A percentile compares a stretch with the other conserved stretches of the same genome.
phyloP scores from a whole-genome alignment of 2,113 vertebrate genomes.

The Steatornis caripensis region DNA sequence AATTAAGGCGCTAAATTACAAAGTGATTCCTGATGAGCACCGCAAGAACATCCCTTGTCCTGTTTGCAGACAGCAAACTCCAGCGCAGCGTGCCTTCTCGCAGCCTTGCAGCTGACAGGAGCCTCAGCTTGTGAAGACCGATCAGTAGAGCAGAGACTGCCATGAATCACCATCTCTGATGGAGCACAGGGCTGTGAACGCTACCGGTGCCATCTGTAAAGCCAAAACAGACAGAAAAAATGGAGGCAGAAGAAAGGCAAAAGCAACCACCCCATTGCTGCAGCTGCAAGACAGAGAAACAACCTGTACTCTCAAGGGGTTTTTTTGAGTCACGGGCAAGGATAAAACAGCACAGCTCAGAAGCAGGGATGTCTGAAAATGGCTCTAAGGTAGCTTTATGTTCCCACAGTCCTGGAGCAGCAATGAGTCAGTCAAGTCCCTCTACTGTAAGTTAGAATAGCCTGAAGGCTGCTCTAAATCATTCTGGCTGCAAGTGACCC shows the following conservation, averaged over 20 bases:
- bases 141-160: not conserved
- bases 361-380: conserved; percentile 9
- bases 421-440: conserved; percentile 42
- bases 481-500: conserved; percentile 50
- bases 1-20: not conserved
- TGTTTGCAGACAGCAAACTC: not conserved
- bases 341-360: not conserved
- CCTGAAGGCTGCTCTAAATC: conserved; percentile 52
- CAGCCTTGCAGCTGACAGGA: not conserved
- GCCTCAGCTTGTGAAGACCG: not conserved
- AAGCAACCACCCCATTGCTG: not conserved
- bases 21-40: not conserved
- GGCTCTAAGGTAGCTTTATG: conserved; percentile 33
- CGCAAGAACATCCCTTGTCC: not conserved
- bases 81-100: not conserved
- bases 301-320: accelerated
- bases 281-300: not conserved
- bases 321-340: not conserved
- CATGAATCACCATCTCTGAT: not conserved
- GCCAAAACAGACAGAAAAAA: not conserved
- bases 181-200: not conserved
- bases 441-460: conserved; percentile 10
- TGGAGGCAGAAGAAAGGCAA: not conserved
- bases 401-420: conserved; percentile 40
- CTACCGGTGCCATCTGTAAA: not conserved